Evolutionary conservation across 2,888 invertebrate species (phyloP).

Genomic region (Nomada ruficornis): DNA sequence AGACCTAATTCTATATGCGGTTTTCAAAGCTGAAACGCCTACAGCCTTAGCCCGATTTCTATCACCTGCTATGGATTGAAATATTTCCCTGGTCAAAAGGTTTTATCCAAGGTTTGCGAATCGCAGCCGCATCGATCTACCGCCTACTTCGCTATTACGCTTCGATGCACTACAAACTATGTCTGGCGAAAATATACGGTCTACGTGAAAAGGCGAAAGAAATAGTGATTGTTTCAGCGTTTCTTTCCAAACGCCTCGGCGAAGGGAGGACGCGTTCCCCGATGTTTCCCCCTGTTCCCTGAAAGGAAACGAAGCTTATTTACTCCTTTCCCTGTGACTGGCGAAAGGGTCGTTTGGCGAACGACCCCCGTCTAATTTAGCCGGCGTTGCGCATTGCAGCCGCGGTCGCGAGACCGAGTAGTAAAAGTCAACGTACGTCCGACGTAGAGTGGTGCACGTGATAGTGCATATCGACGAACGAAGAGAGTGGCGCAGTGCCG

Average conservation of each 20-base stretch:
- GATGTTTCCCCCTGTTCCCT: neutral
- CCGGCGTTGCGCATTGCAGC: constrained; percentile 60
- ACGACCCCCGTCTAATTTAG: constrained; percentile 4
- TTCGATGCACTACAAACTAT: no score
- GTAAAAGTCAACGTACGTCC: constrained; percentile 68
- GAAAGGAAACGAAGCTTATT: neutral
- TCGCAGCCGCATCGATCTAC: neutral
- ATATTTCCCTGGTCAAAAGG: neutral
- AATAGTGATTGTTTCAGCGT: neutral
- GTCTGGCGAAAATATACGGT: no score
- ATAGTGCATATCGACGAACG: constrained; percentile 55
- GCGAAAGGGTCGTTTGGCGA: constrained; percentile 9
- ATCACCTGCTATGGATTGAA: constrained; percentile 12
- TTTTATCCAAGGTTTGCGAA: constrained; percentile 1
- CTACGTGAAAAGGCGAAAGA: neutral
- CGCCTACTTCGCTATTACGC: neutral
- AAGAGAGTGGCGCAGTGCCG: constrained; percentile 67
- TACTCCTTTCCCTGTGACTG: constrained; percentile 2
- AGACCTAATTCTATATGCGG: constrained; percentile 38
- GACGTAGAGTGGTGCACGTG: constrained; percentile 49
- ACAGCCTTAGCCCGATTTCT: constrained; percentile 35
- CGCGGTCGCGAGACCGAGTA: constrained; percentile 41
- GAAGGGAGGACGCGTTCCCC: neutral
- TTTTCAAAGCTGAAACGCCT: constrained; percentile 22
- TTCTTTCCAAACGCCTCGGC: neutral